Evolutionary conservation across 2,797 vertebrate species (phyloP), one percentile per base, ranked within the genome.

Genomic region (Aselliscus stoliczkanus): DNA sequence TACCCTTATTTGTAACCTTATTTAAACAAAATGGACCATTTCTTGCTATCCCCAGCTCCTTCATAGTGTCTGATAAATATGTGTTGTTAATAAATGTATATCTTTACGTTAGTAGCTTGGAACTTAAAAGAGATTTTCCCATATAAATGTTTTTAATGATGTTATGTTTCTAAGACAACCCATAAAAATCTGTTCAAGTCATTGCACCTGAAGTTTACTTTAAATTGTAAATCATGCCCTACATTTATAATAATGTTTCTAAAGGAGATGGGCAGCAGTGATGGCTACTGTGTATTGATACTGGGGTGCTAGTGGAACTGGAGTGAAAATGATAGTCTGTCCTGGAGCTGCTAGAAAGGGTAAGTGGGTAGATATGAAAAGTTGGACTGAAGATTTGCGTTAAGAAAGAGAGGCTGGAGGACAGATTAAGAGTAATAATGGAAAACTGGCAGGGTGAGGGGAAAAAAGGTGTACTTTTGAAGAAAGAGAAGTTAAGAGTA

Each of bases 181-280:
- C 44, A 29, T 87, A 81, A 69, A 93, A 93, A 83, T 90, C 42
- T 86, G 21, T 91, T 64, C 69, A 93, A 84, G 50, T 87, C 23
- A 27, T 50, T 85, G 25, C 1, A 77, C 21, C 37, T 82, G 65
- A 84, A 58, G 13, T 80, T 85, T 80, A 76, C 54, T 92, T 82
- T 42, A 84, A 88, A 93, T 44, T 73, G 12, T 60, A 67, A 84
- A 17, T 69, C n/a, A 62, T 11, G 21, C 25, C 31, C 67, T 67
- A n/a, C 34, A 54, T 65, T 58, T 81, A 25, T 75, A 75, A 44
- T 39, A 7, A 37, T 39, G 27, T 92, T 80, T 92, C 20, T 81
- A 44, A 77, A 95, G 54, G 56, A 81, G 69, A 39, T 85, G 54
- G 25, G n/a, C 23, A 67, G 42, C 62, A 69, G 7, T 77, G n/a